phyloP scores from a whole-genome alignment of 2,113 vertebrate genomes.

The Planiliza haematocheilus region DNA sequence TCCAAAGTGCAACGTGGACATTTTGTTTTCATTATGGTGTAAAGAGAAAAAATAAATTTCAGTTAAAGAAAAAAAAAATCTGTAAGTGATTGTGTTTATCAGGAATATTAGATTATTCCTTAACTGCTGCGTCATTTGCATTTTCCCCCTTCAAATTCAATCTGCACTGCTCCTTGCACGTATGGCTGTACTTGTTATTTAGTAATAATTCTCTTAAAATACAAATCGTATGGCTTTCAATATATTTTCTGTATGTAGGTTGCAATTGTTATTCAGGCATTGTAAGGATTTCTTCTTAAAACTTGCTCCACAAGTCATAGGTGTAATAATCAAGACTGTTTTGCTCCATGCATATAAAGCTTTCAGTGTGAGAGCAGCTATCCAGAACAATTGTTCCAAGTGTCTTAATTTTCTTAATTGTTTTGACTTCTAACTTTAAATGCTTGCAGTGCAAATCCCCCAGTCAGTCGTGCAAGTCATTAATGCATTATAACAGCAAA shows the following conservation, averaged over 20 bases:
- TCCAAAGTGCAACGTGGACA: background rate
- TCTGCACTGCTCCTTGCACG: background rate
- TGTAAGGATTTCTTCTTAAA: too few species aligned
- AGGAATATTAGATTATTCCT: background rate
- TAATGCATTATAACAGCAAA: background rate
- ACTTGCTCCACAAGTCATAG: too few species aligned
- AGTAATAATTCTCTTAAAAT: background rate
- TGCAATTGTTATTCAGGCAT: too few species aligned
- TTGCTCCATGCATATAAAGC: background rate
- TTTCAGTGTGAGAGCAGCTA: background rate
- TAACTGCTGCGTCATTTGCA: background rate
- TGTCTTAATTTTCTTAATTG: background rate
- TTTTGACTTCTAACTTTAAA: background rate
- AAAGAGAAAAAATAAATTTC: conserved; percentile 8
- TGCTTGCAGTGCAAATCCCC: too few species aligned
- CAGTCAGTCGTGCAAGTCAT: too few species aligned
- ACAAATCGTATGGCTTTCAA: too few species aligned
- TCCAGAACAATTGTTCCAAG: too few species aligned
- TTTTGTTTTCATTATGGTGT: background rate
- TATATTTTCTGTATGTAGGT: too few species aligned
- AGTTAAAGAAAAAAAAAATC: background rate
- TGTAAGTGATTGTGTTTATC: background rate
- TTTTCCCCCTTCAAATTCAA: background rate
- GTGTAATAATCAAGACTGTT: too few species aligned
- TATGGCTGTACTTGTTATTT: background rate